phyloP scores from a whole-genome alignment of 2,888 invertebrate genomes.

The Oligia strigilis region DNA sequence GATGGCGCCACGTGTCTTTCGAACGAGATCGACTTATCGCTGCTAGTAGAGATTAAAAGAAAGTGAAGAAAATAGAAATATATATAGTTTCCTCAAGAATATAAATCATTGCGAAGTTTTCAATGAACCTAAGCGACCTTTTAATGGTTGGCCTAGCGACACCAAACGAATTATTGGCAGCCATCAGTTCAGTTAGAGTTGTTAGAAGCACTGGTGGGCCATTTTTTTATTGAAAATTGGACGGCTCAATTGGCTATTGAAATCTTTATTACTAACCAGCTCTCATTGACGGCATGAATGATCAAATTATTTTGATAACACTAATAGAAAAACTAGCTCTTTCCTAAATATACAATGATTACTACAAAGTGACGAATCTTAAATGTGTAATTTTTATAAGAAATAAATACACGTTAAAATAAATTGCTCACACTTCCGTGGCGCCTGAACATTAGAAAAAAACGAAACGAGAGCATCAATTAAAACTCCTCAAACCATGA shows the following conservation, averaged over 20 bases:
- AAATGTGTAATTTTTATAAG: background rate
- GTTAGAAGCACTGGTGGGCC: constrained; percentile 28
- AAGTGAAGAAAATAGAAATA: constrained; percentile 1
- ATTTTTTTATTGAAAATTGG: constrained; percentile 49
- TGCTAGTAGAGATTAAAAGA: background rate
- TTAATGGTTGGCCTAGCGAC: constrained; percentile 25
- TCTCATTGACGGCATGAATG: constrained; percentile 16
- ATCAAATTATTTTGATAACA: constrained; percentile 12
- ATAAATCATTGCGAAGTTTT: constrained; percentile 8
- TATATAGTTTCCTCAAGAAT: constrained; percentile 9
- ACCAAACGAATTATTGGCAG: constrained; percentile 41
- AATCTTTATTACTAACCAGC: constrained; percentile 30
- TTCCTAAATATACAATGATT: background rate
- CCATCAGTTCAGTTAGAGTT: constrained; percentile 37
- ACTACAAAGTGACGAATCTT: background rate
- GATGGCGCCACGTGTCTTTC: no score
- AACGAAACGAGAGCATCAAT: constrained; percentile 53
- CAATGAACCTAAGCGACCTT: constrained; percentile 20
- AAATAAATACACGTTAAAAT: constrained; percentile 8
- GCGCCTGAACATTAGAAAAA: constrained; percentile 29
- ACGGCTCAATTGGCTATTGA: constrained; percentile 32
- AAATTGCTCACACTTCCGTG: constrained; percentile 21
- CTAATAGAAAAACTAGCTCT: background rate
- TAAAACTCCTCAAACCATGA: constrained; percentile 55
- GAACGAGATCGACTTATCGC: no score